Evolutionary conservation across 2,113 vertebrate species (phyloP), one percentile per base, ranked within the genome.

Genomic region (Neolamprologus ventralis): DNA sequence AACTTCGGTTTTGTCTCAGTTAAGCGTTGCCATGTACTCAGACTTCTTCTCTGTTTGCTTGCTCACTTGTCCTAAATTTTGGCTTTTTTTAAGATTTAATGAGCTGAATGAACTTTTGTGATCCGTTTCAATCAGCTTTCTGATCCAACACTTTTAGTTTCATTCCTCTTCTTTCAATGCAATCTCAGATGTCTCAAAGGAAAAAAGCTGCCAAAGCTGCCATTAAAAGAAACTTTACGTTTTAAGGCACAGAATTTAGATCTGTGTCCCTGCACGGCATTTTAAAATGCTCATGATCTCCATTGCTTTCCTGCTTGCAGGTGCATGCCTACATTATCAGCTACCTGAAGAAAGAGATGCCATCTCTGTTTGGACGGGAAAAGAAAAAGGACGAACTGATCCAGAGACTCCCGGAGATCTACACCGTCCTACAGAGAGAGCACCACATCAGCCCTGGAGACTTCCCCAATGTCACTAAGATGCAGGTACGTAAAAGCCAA

Each of bases 321-420:
- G 98, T 99, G n/a, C 98, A 99, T 60, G 98, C 98, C 58, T 99
- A 99, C 91, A 98, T 99, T 95, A 98, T 99, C 96, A 99, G 98
- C 93, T 93, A 98, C 92, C 96, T 99, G 93, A 99, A 98, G 94
- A 99, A 97, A 93, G 98, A 99, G 94, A 99, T 99, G 98, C 98
- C 98, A 1, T 96, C 97, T 51, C 93, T 99, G 6, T 99, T 99
- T 83, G 98, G 98, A 5, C 98, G 98, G 58, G 98, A 99, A 87
- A 97, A 97, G 91, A 99, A 99, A 93, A 99, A 99, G 91, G 97
- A 97, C 60, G 98, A 99, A 90, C 95, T 99, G n/a, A 98, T 99
- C 91, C 89, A 83, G 89, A 96, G 94, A 57, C 95, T 99, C 55
- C 98, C 98, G 0, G 98, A 99, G 93, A 99, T 99, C 94, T 99